Evolutionary conservation across 2,797 vertebrate species (phyloP), one percentile per base, ranked within the genome.

Genomic region (Furcifer pardalis): DNA sequence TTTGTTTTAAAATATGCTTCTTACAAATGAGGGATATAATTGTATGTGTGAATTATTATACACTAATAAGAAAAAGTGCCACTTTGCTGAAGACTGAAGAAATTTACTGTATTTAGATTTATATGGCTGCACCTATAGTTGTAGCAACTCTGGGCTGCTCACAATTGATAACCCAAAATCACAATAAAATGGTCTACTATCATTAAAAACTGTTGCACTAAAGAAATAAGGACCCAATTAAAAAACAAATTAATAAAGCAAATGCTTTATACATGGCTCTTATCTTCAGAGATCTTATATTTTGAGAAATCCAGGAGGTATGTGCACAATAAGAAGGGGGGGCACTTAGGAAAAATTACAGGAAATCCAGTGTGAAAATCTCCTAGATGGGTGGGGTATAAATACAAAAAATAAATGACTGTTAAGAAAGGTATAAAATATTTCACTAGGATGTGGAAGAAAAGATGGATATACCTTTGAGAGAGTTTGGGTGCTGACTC

Each of bases 271-370:
- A 56, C 35, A 27, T 76, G 30, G 6, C 40, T 68, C 35, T 30
- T 56, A 35, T 27, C 46, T 35, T 30, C 60, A 32, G 40, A 52
- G 60, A 13, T 21, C 21, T 68, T n/a, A 40, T 37, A 44, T 13
- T 56, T 37, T 80, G 49, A 85, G 46, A 68, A 79, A 66, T n/a
- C 44, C 46, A 85, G 35, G 25, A 30, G 52, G 66, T n/a, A n/a
- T n/a, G n/a, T 66, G 35, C 23, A 84, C 2, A 79, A 32, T 44
- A 12, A 2, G 23, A 52, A 65, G 42, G 30, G 44, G 27, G 5
- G 21, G 17, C 23, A 12, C 60, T 49, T 77, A 37, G 42, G 17
- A n/a, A n/a, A 60, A 7, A 19, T 19, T 56, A 19, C 52, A 15
- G 27, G 27, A 10, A 59, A 19, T 73, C 76, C 27, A 13, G 23